These are phyloP conservation scores for Gavialis gangeticus DNA, from an alignment of 2,113 vertebrate species.

Conservation along the genomic window DNA sequence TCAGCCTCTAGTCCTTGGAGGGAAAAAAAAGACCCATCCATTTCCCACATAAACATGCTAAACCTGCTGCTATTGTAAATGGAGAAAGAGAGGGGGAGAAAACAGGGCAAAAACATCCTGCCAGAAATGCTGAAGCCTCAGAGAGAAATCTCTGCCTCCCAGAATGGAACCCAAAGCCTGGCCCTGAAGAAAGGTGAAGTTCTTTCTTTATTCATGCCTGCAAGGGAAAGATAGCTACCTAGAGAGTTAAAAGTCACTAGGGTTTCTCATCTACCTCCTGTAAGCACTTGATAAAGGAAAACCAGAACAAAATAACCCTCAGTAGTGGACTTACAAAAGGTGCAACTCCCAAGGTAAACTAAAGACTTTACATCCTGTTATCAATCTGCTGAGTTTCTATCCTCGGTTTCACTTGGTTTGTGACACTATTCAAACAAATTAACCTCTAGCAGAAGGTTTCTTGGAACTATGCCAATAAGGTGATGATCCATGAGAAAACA, in stretches of 20 bases:
- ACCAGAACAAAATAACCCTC: not conserved
- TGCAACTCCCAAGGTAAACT: not conserved
- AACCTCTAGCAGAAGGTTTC: conserved; percentile 11
- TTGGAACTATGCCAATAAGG: conserved; percentile 33
- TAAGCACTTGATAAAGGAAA: not conserved
- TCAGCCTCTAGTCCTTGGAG: not conserved
- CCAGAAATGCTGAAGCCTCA: not conserved
- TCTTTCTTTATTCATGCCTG: not conserved
- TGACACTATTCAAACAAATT: not conserved
- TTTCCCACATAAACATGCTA: not conserved
- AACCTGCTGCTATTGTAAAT: not conserved
- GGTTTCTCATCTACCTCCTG: not conserved
- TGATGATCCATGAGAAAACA: not conserved
- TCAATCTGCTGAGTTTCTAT: not conserved
- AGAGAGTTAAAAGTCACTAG: not conserved
- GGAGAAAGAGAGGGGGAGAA: not conserved
- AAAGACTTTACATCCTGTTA: not conserved
- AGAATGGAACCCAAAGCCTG: not conserved
- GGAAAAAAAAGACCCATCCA: not conserved
- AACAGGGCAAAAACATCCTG: not conserved
- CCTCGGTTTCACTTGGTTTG: conserved; percentile 31
- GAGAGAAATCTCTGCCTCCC: not conserved
- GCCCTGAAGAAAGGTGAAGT: not conserved
- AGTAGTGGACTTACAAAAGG: not conserved
- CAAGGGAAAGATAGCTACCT: not conserved